Evolutionary conservation across 2,888 invertebrate species (phyloP), one percentile per base, ranked within the genome.

Genomic region (Strigamia maritima): DNA sequence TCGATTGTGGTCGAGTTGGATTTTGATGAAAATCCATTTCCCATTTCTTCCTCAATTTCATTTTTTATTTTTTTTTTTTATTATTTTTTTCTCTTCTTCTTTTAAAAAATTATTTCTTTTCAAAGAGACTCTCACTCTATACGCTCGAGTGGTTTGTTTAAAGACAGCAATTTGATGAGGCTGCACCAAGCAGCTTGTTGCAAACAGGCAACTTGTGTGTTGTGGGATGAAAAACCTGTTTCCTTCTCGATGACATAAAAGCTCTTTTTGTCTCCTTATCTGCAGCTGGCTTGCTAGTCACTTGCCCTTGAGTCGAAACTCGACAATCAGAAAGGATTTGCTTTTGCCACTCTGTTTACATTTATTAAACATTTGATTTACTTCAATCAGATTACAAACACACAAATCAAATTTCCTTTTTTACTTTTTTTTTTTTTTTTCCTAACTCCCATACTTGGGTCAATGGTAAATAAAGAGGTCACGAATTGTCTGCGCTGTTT

Each of bases 211-310:
- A 60, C 60, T n/a, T n/a, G 49, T 60, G 60, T 60, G 60, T 60
- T 60, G 60, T 19, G 19, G 60, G 60, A 60, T 60, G 60, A 60
- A 60, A 60, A 60, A 60, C 60, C 60, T 60, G 60, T 60, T 60
- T 60, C 60, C 60, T 60, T 60, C 60, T 60, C 60, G 60, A 60
- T 60, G 60, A 60, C 60, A 60, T 60, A 60, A 60, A 60, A 60
- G 60, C 60, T n/a, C 60, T 60, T 60, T 60, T 60, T 60, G 60
- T 60, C 60, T 60, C 60, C n/a, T 60, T 60, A 60, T 60, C 60
- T 60, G 60, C 60, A 60, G 60, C 60, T 60, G 40, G 40, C 40
- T 44, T 44, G 60, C 60, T 60, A 19, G 60, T 60, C 60, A 60
- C 60, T 60, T 60, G 60, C 60, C 60, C 60, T 60, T 60, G 60